Evolutionary conservation across 2,888 invertebrate genomes (phyloP), one percentile per base, ranked within the genome.

Genomic region (Coenonympha arcania): DNA sequence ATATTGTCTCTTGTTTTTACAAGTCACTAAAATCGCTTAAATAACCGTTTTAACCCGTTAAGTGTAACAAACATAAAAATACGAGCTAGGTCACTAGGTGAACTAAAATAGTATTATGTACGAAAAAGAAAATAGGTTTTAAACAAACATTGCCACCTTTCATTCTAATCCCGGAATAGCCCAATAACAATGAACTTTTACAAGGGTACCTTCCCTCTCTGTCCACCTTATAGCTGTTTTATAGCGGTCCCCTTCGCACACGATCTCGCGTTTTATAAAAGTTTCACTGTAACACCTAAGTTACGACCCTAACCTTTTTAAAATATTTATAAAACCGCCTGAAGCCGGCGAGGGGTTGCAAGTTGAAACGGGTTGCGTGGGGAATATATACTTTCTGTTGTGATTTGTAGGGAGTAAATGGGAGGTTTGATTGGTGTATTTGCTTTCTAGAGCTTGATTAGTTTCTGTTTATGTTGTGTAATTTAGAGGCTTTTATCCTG

Each of bases 181-280:
- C 54, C 53, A 53, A 60, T 61, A 61, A 61, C 60, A 59, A 55
- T 61, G 56, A 56, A 59, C 51, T 59, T 55, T 55, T 52, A 52
- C 56, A 56, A 50, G 54, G 41, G 20, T 33, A 45, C 26, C 30
- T 37, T 8, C 40, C 34, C 9, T 49, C 50, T 26, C 45, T 22
- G 31, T 51, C 50, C 16, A 26, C 6, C 26, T 2, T 40, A 28
- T 16, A 31, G 15, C 16, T 15, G 20, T 13, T 33, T 24, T n/a
- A 30, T 8, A 11, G 6, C 20, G 11, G 6, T 24, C 42, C 39
- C 45, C 31, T 43, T 31, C 41, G 46, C 52, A 20, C 54, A 31
- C 56, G 48, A 47, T 49, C 51, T 57, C 45, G 48, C 48, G 49
- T 28, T 45, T 50, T 47, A 53, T 57, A 57, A 58, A 57, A 53